These are phyloP conservation scores for Gymnocheta viridis DNA, from an alignment of 2,888 invertebrate genomes.

Conservation along the genomic window DNA sequence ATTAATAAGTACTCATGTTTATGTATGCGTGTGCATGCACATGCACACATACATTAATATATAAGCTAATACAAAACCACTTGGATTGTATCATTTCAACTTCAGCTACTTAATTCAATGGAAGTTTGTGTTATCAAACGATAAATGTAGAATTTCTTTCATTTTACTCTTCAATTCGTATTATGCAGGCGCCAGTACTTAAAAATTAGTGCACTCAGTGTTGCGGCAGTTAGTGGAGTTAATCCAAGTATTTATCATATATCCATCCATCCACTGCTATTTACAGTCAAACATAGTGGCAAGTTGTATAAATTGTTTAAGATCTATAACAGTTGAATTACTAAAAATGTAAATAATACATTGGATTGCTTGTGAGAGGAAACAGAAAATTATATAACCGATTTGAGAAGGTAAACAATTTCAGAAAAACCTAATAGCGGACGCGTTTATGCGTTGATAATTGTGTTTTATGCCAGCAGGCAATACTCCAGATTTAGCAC, in stretches of 20 bases:
- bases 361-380: not conserved
- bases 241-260: not conserved
- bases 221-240: not conserved
- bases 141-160: slow-evolving; percentile 9
- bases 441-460: no score
- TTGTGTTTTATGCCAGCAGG: no score
- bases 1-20: not conserved
- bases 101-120: slow-evolving; percentile 28
- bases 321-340: not conserved
- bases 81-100: slow-evolving; percentile 12
- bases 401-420: no score
- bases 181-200: slow-evolving; percentile 64
- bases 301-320: not conserved
- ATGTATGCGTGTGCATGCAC: no score
- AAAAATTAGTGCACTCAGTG: slow-evolving; percentile 1
- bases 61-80: not conserved
- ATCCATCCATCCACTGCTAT: not conserved
- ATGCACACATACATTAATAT: not conserved
- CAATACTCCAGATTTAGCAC: no score
- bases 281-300: slow-evolving; percentile 21
- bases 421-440: no score
- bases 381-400: not conserved
- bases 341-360: not conserved
- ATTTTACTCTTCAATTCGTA: not conserved
- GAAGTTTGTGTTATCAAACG: slow-evolving; percentile 36